Base-by-base conservation (phyloP, 2,113 vertebrate genomes). In the Orientallactaga bullata region DNA sequence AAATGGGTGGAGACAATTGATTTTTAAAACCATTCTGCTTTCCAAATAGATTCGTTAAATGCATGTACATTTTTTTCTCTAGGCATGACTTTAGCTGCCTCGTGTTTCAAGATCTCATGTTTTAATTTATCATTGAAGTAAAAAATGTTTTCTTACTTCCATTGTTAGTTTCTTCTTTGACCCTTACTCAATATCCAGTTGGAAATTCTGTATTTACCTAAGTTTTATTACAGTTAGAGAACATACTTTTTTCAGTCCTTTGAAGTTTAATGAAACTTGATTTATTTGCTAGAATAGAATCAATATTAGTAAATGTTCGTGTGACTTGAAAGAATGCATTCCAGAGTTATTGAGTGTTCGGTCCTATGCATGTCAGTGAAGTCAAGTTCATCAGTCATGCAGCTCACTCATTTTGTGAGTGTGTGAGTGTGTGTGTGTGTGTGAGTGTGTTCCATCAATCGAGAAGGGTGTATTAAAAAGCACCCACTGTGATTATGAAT, bases 91-190 rank as follows among this genome's bases (percentile, higher is more conserved):
- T 8, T 5, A 71, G 15, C 55, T 55, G 15, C 55, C 55, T 82
- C 65, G 68, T 12, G 47, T 20, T 73, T 86, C 37, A 85, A 11
- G 80, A 55, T 35, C 35, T 66, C 12, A 30, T 72, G 86, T 82
- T 93, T 94, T 58, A 76, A 93, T 88, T 88, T 85, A 51, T 65
- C 66, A 66, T 60, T 95, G 32, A 42, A 32, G 17, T 84, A 47
- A 79, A 79, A 83, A 61, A 55, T 18, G 58, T 66, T 30, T 12
- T 13, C 55, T 82, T 78, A 73, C 69, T 85, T 92, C 24, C 23
- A 28, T 65, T 74, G 32, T n/a, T 89, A 77, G 60, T 42, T 78
- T 90, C 61, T 82, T 66, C 82, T 77, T 85, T 65, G 35, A 86
- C 23, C 32, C 30, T 74, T 93, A 28, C 11, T 96, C 89, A 86